Evolutionary conservation across 92 coral and sea anemone genomes (phyloP), one percentile per base, ranked within the genome.

Genomic region (Phymanthus crucifer): DNA sequence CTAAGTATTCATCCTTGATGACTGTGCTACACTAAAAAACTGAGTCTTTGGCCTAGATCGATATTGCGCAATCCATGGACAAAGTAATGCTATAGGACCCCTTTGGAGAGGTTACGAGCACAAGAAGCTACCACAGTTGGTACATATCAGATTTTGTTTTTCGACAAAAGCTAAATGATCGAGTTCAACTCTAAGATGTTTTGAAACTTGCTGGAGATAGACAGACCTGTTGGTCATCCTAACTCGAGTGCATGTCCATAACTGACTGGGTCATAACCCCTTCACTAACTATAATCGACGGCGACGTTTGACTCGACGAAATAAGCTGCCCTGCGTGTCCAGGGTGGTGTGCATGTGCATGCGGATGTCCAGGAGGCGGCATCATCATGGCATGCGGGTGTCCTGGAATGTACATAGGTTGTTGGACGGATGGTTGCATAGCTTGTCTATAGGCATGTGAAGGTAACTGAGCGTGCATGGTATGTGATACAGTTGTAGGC

Each of bases 351-450:
- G 97, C 94, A 89, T 94, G 98, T 56, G 98, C 94, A 83, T 95
- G 98, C 57, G 97, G 97, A 80, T 96, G 99, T 54, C 99, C 97
- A 7, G 98, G 96, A 37, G 99, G 98, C 23, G 99, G 97, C 99
- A 96, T 96, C 90, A 96, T 96, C 99, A 96, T 96, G 17, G 94
- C 97, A 79, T 92, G 94, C 24, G 96, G 99, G 78, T 96, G 99
- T 67, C 98, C 99, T 14, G 99, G 99, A 76, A 96, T 93, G 83
- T 96, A 96, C 99, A 96, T 96, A 21, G 99, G 93, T 84, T 96
- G 99, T 85, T 92, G 91, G 48, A 91, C 88, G 45, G 98, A 80
- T 21, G 97, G 97, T 78, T 97, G 99, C 94, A 96, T 94, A 48
- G 90, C 97, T 26, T 91, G 91, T 83, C 99, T 90, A 90, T 96